Evolutionary conservation across 1,140 invertebrate species (phyloP).

Genomic region (Scaptomyza montana): DNA sequence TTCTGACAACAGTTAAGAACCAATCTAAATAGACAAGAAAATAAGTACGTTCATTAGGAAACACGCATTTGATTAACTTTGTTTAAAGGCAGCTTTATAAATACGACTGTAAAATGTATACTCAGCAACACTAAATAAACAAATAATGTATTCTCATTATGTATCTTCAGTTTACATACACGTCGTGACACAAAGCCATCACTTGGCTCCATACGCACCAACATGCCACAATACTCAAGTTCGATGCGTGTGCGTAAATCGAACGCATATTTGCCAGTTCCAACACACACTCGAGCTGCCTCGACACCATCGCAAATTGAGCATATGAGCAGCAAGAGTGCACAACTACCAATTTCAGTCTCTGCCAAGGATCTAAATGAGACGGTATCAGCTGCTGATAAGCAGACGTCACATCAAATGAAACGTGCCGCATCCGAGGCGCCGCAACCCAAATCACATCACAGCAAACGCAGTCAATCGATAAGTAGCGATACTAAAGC

Average conservation of each 20-base stretch:
- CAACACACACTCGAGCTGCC: constrained; percentile 75
- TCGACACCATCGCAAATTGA: constrained; percentile 82
- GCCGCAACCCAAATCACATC: constrained; percentile 61
- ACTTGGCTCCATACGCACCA: constrained; percentile 46
- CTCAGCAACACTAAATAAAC: no score
- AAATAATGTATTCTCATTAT: background rate
- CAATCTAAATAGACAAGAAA: no score
- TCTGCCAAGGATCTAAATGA: constrained; percentile 63
- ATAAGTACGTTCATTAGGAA: no score
- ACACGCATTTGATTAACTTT: no score
- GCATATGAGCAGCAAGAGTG: constrained; percentile 45
- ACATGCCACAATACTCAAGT: constrained; percentile 77
- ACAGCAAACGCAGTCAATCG: constrained; percentile 71
- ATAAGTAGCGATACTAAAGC: constrained; percentile 63
- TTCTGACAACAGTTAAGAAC: no score
- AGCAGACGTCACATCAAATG: constrained; percentile 58
- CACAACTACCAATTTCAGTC: constrained; percentile 40
- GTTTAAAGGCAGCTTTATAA: no score
- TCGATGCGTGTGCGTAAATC: constrained; percentile 81
- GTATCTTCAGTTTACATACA: constrained; percentile 38
- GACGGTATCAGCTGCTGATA: constrained; percentile 11
- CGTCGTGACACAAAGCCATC: constrained; percentile 39
- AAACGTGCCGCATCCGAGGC: constrained; percentile 78
- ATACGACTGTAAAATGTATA: no score
- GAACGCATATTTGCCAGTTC: constrained; percentile 74